phyloP scores from a whole-genome alignment of 2,797 vertebrate species.

The Tadarida brasiliensis region DNA sequence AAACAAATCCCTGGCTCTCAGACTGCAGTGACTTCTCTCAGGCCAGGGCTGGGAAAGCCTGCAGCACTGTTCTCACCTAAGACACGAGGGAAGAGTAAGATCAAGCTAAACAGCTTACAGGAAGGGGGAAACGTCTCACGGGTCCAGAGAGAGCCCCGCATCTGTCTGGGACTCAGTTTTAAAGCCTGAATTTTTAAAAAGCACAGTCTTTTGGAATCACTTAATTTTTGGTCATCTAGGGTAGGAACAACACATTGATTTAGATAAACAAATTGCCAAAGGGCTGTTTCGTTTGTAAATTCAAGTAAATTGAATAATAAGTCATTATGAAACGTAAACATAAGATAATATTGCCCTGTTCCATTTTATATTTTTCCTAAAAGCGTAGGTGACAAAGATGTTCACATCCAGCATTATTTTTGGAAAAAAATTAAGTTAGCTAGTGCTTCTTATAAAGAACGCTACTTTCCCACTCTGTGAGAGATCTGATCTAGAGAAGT shows the following conservation, averaged over 20 bases:
- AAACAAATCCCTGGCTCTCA: not conserved
- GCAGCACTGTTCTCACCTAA: not conserved
- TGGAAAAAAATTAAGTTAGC: not conserved
- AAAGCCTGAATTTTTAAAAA: not conserved
- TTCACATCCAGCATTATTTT: not conserved
- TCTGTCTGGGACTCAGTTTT: not conserved
- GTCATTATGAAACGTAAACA: conserved; percentile 29
- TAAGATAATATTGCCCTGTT: not conserved
- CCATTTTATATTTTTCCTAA: not conserved
- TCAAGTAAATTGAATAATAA: not conserved
- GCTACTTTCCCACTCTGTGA: not conserved
- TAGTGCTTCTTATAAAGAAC: not conserved
- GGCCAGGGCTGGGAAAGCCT: not conserved
- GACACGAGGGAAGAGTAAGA: not conserved
- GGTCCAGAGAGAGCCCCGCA: not conserved
- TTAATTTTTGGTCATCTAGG: not conserved
- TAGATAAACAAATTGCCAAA: not conserved
- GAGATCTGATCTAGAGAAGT: not conserved
- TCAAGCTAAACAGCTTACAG: not conserved
- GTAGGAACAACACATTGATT: not conserved
- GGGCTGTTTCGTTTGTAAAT: not conserved
- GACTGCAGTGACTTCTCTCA: not conserved
- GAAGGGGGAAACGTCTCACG: not conserved
- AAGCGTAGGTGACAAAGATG: not conserved
- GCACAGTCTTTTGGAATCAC: not conserved